Percentiles rank a stretch among this genome's conserved stretches.
These are phyloP conservation scores for Chromis chromis DNA, from an alignment of 2,797 vertebrate genomes.

Conservation along the genomic window DNA sequence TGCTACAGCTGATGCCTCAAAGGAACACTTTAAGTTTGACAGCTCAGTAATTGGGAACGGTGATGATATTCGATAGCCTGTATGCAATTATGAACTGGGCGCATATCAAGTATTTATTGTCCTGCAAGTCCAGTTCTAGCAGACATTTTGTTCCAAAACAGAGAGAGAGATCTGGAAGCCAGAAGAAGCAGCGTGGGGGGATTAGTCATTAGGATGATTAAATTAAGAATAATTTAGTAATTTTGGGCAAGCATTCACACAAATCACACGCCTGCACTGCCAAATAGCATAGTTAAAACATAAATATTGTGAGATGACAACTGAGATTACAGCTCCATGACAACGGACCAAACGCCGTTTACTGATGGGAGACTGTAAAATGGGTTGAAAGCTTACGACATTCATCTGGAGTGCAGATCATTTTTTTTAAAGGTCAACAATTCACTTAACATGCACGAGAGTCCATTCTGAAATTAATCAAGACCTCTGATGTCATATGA, in stretches of 20 bases:
- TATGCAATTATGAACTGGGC: slow-evolving; percentile 22
- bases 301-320: not conserved
- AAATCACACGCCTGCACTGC: not conserved
- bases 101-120: slow-evolving; percentile 17
- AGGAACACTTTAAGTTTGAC: slow-evolving; percentile 37
- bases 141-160: slow-evolving; percentile 16
- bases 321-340: not conserved
- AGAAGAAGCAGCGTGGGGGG: not conserved
- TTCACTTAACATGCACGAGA: not conserved
- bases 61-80: slow-evolving; percentile 17
- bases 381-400: not conserved
- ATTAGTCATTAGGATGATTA: not conserved
- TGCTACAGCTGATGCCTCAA: slow-evolving; percentile 25
- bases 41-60: slow-evolving; percentile 14
- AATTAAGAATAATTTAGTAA: slow-evolving; percentile 1
- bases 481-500: not conserved
- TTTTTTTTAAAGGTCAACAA: not conserved
- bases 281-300: slow-evolving; percentile 4
- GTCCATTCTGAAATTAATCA: too few relatives aligned
- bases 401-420: not conserved
- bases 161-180: not conserved
- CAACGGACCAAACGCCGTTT: not conserved
- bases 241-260: not conserved
- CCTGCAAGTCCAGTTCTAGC: not conserved
- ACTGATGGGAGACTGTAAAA: not conserved